Evolutionary conservation across 2,113 vertebrate genomes (phyloP).

Genomic region (Microcebus ravelobensis): DNA sequence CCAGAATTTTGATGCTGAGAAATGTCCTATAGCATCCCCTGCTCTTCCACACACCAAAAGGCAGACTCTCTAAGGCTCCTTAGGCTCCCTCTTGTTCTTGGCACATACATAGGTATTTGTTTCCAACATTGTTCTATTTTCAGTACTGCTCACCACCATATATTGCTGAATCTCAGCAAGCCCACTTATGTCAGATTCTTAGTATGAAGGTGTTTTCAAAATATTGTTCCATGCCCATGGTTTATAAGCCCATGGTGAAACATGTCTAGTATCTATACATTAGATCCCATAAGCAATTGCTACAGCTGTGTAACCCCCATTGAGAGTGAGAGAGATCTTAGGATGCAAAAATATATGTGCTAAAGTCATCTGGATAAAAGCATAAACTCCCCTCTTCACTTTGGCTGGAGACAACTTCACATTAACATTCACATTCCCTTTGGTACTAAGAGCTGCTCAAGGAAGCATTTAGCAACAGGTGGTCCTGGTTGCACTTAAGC

Average conservation of each 20-base stretch:
- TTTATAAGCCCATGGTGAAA: neutral
- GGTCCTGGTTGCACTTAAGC: slow-evolving; percentile 9
- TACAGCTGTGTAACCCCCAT: neutral
- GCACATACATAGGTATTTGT: neutral
- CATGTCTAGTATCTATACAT: neutral
- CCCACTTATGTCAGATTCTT: neutral
- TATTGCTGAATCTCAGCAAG: neutral
- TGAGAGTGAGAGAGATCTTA: neutral
- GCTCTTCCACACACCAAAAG: neutral
- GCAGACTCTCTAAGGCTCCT: neutral
- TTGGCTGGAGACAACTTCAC: neutral
- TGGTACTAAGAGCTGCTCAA: slow-evolving; percentile 24
- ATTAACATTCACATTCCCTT: neutral
- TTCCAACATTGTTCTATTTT: slow-evolving; percentile 1
- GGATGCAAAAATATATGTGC: neutral
- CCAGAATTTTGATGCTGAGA: neutral
- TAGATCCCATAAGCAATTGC: neutral
- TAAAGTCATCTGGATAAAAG: slow-evolving; percentile 10
- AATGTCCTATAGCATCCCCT: neutral
- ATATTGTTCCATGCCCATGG: neutral
- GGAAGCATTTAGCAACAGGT: slow-evolving; percentile 59
- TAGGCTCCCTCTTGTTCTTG: neutral
- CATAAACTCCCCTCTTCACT: neutral
- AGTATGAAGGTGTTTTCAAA: neutral
- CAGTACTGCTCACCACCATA: neutral